Evolutionary conservation across 2,797 vertebrate genomes (phyloP), one percentile per base, ranked within the genome.

Genomic region (Enteromius argenteus): DNA sequence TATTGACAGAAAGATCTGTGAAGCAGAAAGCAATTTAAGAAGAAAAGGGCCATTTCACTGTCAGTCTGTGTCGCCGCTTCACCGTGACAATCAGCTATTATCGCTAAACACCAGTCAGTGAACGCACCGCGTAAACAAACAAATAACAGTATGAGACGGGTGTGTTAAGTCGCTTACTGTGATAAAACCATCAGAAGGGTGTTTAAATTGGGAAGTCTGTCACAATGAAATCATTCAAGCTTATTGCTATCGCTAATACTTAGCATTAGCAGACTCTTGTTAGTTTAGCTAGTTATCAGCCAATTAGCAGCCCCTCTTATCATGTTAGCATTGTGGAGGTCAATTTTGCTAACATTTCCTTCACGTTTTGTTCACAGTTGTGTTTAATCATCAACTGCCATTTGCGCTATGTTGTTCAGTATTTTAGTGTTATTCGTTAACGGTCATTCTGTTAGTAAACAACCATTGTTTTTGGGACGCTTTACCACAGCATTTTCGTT

Each of bases 21-120:
- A 71, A 58, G 75, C 75, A 83, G 75, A 79, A 88, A 83, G 44
- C 56, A 44, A 84, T 82, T 62, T 75, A 51, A 82, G 35, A 79
- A 79, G 74, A 82, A 79, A 84, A 27, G 27, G n/a, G 44, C 6
- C 23, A 19, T 32, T 79, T 67, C 30, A 30, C 30, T 49, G 53
- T 72, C 80, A 6, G 51, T 39, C 37, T 30, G 35, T 11, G 13
- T 58, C 27, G 1, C 62, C 7, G 51, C n/a, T 19, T 58, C 44
- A 39, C 9, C 32, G 3, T 1, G 19, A 75, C 46, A 75, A 53
- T 51, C 32, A 23, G 27, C 17, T n/a, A 39, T 76, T 75, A 42
- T 78, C 80, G 42, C 74, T 39, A 21, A 85, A 56, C 8, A 9
- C 49, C 15, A 51, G 49, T 19, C 49, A 51, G 19, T 51, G 49